Base-by-base conservation (phyloP, 1,140 invertebrate genomes). In the Camponotus floridanus region DNA sequence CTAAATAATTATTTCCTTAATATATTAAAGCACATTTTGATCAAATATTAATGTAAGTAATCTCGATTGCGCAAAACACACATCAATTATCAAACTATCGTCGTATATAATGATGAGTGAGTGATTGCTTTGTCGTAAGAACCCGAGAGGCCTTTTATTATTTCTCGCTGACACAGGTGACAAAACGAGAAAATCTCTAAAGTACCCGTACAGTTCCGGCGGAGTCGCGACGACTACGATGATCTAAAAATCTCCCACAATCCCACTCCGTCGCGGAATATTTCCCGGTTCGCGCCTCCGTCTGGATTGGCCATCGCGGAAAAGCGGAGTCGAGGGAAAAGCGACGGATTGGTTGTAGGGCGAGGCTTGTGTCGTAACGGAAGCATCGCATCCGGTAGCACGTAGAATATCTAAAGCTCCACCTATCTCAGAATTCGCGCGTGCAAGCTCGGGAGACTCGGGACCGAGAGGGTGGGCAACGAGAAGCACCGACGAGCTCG, bases 321-420 rank as follows among this genome's bases (percentile, higher is more conserved):
- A 92, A 90, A 92, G 91, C 91, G 51, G 81, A 86, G 70, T 85
- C 73, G 74, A 76, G 59, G 65, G 68, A 70, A 87, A 80, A 87
- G 76, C 48, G 85, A 83, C 90, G 65, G 93, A 94, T 94, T 94
- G 94, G 94, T 91, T 86, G 89, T 89, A 91, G 94, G 94, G 94
- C 94, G 94, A 94, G 94, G 94, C 93, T 92, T 90, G 87, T 89
- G 87, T 87, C 81, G 88, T 78, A 88, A 83, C 88, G 87, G 80
- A 87, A 90, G 86, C 89, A 45, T 89, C 70, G 31, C 42, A 76
- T 64, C 88, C 68, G 83, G 59, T 78, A 76, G 68, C 55, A 87
- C 70, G 76, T 90, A 73, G 76, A 70, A 92, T 55, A 88, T 76
- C 86, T 51, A 85, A 93, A 90, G 92, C 94, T 93, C 94, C 94